A percentile compares a stretch with the other conserved stretches of the same genome.
These are phyloP conservation scores for Apocheima hispidaria DNA, from an alignment of 2,888 invertebrate genomes.

Conservation along the genomic window DNA sequence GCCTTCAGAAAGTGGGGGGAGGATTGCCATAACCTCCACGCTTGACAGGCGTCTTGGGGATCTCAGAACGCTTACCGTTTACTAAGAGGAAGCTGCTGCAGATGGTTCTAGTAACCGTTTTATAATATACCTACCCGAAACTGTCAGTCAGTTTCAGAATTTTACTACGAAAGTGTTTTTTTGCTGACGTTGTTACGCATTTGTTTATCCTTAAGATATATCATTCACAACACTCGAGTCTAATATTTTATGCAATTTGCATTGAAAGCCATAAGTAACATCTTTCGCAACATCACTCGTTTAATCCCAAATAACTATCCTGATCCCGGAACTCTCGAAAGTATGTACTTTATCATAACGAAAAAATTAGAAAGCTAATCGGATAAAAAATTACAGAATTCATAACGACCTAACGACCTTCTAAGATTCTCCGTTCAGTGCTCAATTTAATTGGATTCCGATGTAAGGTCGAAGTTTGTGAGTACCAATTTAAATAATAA, in stretches of 20 bases:
- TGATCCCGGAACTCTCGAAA: constrained; percentile 14
- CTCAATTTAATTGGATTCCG: constrained; percentile 31
- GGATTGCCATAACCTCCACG: no score
- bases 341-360: constrained; percentile 14
- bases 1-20: no score
- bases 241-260: constrained; percentile 17
- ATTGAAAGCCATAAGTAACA: not conserved
- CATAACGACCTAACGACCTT: constrained; percentile 20
- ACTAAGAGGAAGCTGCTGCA: no score
- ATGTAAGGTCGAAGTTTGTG: constrained; percentile 28
- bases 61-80: no score
- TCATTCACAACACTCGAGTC: not conserved
- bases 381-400: constrained; percentile 17
- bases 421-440: constrained; percentile 16
- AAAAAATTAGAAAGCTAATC: constrained; percentile 26
- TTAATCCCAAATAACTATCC: constrained; percentile 19
- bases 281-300: constrained; percentile 1
- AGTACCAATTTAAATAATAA: constrained; percentile 27
- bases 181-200: no score
- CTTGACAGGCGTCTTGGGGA: no score
- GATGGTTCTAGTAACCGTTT: no score
- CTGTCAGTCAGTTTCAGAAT: no score
- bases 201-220: not conserved
- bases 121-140: no score
- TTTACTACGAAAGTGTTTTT: no score